Base-by-base conservation (phyloP, 1,140 invertebrate genomes). In the Pseudomyrmex sp. region DNA sequence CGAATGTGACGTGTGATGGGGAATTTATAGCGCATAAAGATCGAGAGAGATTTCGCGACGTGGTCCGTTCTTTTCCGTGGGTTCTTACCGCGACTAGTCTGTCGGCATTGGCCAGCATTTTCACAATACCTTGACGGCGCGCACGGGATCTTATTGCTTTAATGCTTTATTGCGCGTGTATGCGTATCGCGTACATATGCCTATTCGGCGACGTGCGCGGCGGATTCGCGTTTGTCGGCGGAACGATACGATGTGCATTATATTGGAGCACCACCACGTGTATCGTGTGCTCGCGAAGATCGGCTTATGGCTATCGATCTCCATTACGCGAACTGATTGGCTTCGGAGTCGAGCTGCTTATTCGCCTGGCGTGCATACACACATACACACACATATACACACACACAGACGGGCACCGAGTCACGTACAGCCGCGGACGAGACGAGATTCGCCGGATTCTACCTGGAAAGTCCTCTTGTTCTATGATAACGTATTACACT, bases 291-390 rank as follows among this genome's bases (percentile, higher is more conserved):
- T 82, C 77, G 56, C 61, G 87, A 86, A 89, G 87, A 91, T 90
- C 88, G 84, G 85, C 90, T 90, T 85, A 84, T 84, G 88, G 86
- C 90, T 89, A 92, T 92, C 91, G 92, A 92, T 92, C 91, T 92
- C 91, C 89, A 92, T 91, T 92, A 92, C 84, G 66, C 72, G 80
- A 83, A 87, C 85, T 92, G 89, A 91, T 92, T 92, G 90, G 90
- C 87, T 89, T 89, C 89, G 89, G 66, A 89, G 80, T 79, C 87
- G 89, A 88, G 84, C 85, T 89, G 85, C 88, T 88, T 89, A 89
- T 84, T 86, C 87, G 84, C 58, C 62, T 70, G 52, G 23, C 63
- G n/a, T 52, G 56, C 77, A 58, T 50, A 70, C 58, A 73, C 52
- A 66, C 46, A 79, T 52, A 52, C 52, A 23, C 75, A 46, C 35